Base-by-base conservation (phyloP, 1,140 invertebrate species). In the Eufriesea mexicana region DNA sequence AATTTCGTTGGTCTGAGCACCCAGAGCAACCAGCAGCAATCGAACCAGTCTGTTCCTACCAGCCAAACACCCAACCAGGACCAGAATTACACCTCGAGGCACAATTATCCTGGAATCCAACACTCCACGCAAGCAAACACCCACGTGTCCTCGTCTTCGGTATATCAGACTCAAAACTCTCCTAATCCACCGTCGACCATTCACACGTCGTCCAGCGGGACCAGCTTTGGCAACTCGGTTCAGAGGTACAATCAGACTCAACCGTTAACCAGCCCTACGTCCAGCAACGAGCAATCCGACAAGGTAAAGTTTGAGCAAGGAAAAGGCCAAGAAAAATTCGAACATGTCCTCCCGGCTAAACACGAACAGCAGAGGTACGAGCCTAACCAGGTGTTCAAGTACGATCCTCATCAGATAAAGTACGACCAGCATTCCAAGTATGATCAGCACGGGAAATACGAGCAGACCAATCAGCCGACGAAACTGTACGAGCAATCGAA, bases 271-370 rank as follows among this genome's bases (percentile, higher is more conserved):
- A 82, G 45, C 35, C 54, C 79, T 1, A 35, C 73, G 25, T 61
- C 84, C 28, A 66, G 23, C 12, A 83, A 79, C 45, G 78, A 75
- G 35, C 88, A 83, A 5, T 79, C 59, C 35, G 87, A 83, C 2
- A 85, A 89, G 57, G 61, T 71, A 25, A 86, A 88, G 51, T 89
- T 88, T n/a, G 86, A 88, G 10, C 10, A 66, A 12, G 76, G 79
- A 57, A 81, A 91, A 61, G 70, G 28, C 73, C 89, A 88, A 61
- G 91, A 93, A 23, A 92, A 92, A 76, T 92, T 91, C 62, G 90
- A 92, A 20, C 88, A 87, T 55, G 54, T 51, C 20, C 67, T 89
- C 28, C 18, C 79, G 2, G 28, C 62, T 0, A 90, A 91, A 12
- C 90, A 84, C n/a, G 88, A 89, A 47, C 68, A 77, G 7, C 84